phyloP scores from a whole-genome alignment of 2,797 vertebrate species.

The Coracias cyanogaster region DNA sequence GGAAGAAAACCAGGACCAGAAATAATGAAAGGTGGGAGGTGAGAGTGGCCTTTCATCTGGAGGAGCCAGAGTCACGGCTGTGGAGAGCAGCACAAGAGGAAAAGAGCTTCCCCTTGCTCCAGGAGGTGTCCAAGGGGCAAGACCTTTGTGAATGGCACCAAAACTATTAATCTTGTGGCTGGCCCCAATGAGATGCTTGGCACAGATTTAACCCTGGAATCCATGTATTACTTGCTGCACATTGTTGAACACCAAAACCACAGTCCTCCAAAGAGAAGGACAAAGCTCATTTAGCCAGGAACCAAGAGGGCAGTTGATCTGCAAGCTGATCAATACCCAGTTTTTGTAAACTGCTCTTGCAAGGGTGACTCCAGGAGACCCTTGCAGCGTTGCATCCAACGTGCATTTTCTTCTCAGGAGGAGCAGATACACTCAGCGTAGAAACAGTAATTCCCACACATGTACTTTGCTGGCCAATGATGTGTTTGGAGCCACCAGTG shows the following conservation, averaged over 20 bases:
- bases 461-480: neutral
- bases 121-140: neutral
- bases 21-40: slow-evolving; percentile 50
- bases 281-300: neutral
- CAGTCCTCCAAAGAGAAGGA: neutral
- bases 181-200: neutral
- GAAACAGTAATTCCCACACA: neutral
- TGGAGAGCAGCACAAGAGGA: neutral
- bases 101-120: neutral
- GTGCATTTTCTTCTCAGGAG: neutral
- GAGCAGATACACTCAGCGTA: neutral
- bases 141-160: neutral
- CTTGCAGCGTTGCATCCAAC: neutral
- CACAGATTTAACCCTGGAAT: neutral
- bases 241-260: neutral
- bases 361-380: neutral
- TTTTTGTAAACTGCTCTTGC: neutral
- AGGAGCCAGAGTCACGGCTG: neutral
- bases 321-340: neutral
- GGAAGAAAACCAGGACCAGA: neutral
- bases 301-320: neutral
- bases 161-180: neutral
- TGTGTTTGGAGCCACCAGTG: neutral
- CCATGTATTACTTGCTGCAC: accelerated
- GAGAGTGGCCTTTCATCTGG: neutral